Evolutionary conservation across 2,113 vertebrate species (phyloP), one percentile per base, ranked within the genome.

Genomic region (Tursiops truncatus): DNA sequence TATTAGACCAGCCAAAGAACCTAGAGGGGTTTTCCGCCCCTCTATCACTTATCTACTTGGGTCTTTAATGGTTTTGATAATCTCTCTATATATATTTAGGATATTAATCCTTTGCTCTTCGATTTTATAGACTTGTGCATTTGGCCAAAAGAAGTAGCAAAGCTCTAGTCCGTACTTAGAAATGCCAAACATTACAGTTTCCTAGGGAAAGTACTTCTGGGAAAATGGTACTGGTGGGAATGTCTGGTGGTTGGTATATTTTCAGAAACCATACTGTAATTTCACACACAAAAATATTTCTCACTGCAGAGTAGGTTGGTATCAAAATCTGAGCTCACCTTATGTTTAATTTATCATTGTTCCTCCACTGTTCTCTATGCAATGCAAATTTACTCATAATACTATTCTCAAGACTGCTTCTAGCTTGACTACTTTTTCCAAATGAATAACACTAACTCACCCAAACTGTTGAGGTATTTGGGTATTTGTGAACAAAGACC

Each of bases 51-150:
- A 79, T 33, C 53, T 70, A 70, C 81, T 71, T 50, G 73, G 25
- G 36, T 70, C 71, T 86, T 60, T 50, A 91, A 50, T 76, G 33
- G 67, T 82, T 96, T 96, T 53, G 5, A 28, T 82, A 33, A 96
- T 81, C 25, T 41, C n/a, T 41, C 23, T 76, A 0, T 76, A 13
- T 53, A 60, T 82, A 62, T 23, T 90, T 87, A 88, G 15, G 12
- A 50, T 89, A 60, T 5, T 89, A 73, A 73, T 85, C 9, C 12
- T 95, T 62, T 67, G 1, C 20, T 91, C 33, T 47, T 91, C 53
- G 44, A 33, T 62, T n/a, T 77, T 77, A 79, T 60, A 79, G 31
- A 68, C 28, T 18, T 89, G 26, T 71, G 2, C 14, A 68, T 95
- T 71, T 87, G 36, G 6, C 23, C 33, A 95, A 77, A 80, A 96